Base-by-base conservation (phyloP, 2,797 vertebrate species). In the Urophycis tenuis region DNA sequence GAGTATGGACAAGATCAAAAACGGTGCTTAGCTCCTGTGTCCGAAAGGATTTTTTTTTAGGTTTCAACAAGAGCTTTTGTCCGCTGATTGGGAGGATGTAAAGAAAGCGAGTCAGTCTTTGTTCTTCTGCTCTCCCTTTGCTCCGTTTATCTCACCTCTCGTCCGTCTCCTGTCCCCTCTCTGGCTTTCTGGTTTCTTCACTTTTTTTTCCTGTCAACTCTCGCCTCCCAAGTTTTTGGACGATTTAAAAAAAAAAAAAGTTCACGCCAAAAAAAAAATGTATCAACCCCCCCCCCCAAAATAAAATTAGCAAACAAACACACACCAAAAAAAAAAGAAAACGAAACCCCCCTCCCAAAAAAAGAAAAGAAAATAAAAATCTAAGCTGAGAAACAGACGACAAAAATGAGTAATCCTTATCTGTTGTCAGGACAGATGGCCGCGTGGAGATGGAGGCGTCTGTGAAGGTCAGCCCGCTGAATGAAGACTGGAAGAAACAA, bases 331-430 rank as follows among this genome's bases (percentile, higher is more conserved):
- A 86, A 35, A 32, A 60, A 41, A 72, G 36, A 69, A 31, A 32
- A 11, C 10, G 45, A 72, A 75, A 74, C 49, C 22, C 19, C 49
- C 49, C 19, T 22, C 49, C 36, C 36, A 3, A 41, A 41, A 49
- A 36, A 35, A 45, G 35, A 73, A 64, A 71, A 32, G 17, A 36
- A 35, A 45, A 41, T 71, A 64, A 71, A 32, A 8, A 75, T 19
- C 73, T 76, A 80, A 81, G 77, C 29, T 12, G 22, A 49, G 41
- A 74, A 71, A 36, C 7, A 71, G 81, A 69, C 74, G 74, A 89
- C 84, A 88, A 86, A 86, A 85, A 87, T 87, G 86, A 88, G 86
- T 89, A 90, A 90, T 91, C 87, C 88, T 84, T 77, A 74, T 88
- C 86, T 87, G 67, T 80, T 82, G 87, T 87, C 84, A 64, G 85